Evolutionary conservation across 2,888 invertebrate genomes (phyloP), one percentile per base, ranked within the genome.

Genomic region (Litoditis marina): DNA sequence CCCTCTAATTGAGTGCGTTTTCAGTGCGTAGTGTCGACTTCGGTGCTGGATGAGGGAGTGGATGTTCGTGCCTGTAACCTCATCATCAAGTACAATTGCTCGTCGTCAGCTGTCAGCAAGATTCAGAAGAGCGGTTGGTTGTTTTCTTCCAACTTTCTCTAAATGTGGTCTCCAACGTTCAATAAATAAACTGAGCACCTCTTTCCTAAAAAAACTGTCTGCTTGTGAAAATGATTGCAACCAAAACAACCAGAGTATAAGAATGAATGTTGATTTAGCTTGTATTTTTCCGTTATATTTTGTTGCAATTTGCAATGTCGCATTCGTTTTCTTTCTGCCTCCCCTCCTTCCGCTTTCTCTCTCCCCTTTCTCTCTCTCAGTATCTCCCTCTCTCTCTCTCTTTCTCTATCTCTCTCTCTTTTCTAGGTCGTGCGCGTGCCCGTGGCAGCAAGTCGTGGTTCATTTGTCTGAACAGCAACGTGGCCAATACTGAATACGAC

Each of bases 21-120:
- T 27, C 55, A 77, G 65, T 62, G 74, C 4, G 63, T 81, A 4
- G 78, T 81, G 8, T 74, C 80, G 0, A 81, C 81, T 0, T 78
- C 81, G 0, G 80, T 81, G n/a, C 73, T 79, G 5, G 81, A 81
- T 32, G 81, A 81, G 67, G 81, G 81, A 61, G 60, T 81, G 32
- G 81, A 81, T 51, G 78, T 81, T 27, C 50, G 68, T 8, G 71
- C 74, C 1, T 81, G 81, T 71, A 81, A 81, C 63, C 66, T 81
- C n/a, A 79, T 80, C 65, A 74, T 80, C 66, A 79, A 79, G 64
- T 81, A 81, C 66, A 81, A 81, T 58, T 77, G 64, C 36, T 63
- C 63, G 42, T 73, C 65, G 60, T 73, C 73, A 4, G 77, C 80
- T n/a, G 70, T 78, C 30, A 68, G 75, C 30, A 60, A 76, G 36